Percentiles rank a stretch among this genome's conserved stretches.
These are phyloP conservation scores for Falco berigora DNA, from an alignment of 2,797 vertebrate genomes.

Conservation along the genomic window DNA sequence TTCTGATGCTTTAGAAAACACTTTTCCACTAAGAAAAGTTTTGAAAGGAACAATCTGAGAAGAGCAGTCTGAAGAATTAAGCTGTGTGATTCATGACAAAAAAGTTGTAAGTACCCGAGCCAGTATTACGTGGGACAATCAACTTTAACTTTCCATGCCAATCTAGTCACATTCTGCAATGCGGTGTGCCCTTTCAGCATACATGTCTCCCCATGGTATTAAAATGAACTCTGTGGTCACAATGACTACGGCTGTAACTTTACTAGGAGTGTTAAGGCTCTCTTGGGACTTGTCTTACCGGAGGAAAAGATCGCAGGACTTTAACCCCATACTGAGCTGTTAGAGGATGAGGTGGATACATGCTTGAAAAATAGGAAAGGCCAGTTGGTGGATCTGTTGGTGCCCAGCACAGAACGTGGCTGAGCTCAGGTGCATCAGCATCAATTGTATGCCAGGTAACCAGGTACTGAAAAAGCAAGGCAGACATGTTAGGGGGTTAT, in stretches of 20 bases:
- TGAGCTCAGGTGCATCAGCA: constrained; percentile 93
- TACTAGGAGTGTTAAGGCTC: background rate
- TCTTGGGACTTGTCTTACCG: constrained; percentile 70
- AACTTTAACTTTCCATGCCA: background rate
- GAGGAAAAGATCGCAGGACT: constrained; percentile 93
- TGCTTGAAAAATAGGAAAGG: constrained; percentile 96
- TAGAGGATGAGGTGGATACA: constrained; percentile 95
- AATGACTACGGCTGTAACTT: background rate
- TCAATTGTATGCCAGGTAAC: constrained; percentile 98
- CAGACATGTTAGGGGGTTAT: background rate
- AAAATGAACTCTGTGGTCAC: background rate
- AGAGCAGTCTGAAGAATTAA: background rate
- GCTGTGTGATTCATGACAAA: background rate
- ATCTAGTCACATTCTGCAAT: background rate
- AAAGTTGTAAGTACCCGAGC: background rate
- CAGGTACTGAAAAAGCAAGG: constrained; percentile 80
- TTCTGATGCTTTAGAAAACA: background rate
- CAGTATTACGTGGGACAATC: background rate
- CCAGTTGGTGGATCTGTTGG: constrained; percentile 92
- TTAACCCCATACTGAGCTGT: constrained; percentile 96
- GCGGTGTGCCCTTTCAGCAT: background rate
- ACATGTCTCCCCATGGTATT: rapidly evolving
- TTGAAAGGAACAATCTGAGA: background rate
- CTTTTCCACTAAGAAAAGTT: background rate
- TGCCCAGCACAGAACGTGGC: constrained; percentile 94